Base-by-base conservation (phyloP, 35 echinoderm and acorn worm species). In the Apostichopus japonicus region DNA sequence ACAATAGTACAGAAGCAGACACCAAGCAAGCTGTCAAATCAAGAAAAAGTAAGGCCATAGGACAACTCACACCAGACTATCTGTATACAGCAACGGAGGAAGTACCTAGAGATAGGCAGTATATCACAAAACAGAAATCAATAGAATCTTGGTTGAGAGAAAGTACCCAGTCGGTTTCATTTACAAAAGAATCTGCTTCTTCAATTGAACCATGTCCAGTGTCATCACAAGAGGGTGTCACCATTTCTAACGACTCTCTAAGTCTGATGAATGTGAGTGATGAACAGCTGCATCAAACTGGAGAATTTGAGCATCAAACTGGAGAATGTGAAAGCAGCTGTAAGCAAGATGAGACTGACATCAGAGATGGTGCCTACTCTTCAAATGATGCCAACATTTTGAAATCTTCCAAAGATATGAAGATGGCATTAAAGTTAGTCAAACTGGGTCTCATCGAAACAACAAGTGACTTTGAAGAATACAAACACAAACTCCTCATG, bases 221-320 rank as follows among this genome's bases (percentile, higher is more conserved):
- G 17, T 75, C 71, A 19, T 75, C 17, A 75, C 71, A 75, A 21
- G 17, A 75, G 22, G 6, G 7, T 23, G 7, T 75, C 71, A 75
- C 15, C 21, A 21, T 6, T 75, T 75, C 21, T 6, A 75, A 6
- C n/a, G 21, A 6, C 21, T 19, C 17, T 24, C 21, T 75, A 14
- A 75, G 71, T 75, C 71, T 19, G 71, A 75, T 75, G 71, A 75
- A 19, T 15, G 71, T 75, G 17, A 75, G 71, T 75, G 71, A 75
- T 23, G 22, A 19, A 23, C 14, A 75, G 71, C 16, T 6, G 7
- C 16, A 75, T n/a, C 17, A 14, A 21, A 23, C 13, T 21, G 71
- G n/a, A 21, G 71, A 19, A 75, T 19, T 6, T 21, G 71, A 7
- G 7, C 16, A 75, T n/a, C 17, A 14, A 21, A 23, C 13, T 21